Percentiles rank a stretch among this genome's conserved stretches.
These are phyloP conservation scores for Lasioglossum albipes DNA, from an alignment of 1,140 invertebrate genomes.

Conservation along the genomic window DNA sequence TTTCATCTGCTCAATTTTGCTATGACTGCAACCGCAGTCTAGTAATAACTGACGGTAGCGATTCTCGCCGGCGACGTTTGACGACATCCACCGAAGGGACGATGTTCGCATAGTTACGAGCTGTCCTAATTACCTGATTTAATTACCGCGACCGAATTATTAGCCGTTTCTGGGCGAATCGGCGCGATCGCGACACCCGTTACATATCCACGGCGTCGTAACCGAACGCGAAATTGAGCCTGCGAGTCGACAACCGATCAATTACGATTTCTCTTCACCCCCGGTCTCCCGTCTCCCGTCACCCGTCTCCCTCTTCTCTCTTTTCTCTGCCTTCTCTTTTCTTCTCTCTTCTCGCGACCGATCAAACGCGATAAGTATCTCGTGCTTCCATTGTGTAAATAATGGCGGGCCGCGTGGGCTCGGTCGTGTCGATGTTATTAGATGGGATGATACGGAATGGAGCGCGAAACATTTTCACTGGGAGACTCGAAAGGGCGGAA, in stretches of 20 bases:
- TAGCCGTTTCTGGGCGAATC: slow-evolving; percentile 35
- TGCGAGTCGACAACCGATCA: slow-evolving; percentile 42
- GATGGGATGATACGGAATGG: background rate
- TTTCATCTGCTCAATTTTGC: too few relatives aligned
- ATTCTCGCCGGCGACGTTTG: slow-evolving; percentile 45
- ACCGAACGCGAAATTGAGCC: slow-evolving; percentile 41
- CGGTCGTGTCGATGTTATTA: slow-evolving; percentile 34
- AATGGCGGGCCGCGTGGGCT: slow-evolving; percentile 30
- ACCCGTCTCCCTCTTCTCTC: too few relatives aligned
- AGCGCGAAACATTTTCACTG: slow-evolving; percentile 1
- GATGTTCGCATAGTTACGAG: slow-evolving; percentile 39
- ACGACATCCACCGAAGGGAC: slow-evolving; percentile 48
- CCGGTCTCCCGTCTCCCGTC: slow-evolving; percentile 4
- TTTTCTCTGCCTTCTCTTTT: background rate
- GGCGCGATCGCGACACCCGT: slow-evolving; percentile 48
- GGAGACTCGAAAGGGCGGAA: background rate
- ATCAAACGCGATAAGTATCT: slow-evolving; percentile 38
- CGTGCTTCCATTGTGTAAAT: slow-evolving; percentile 56
- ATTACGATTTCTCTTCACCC: slow-evolving; percentile 43
- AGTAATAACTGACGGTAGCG: slow-evolving; percentile 58
- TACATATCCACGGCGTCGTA: slow-evolving; percentile 25
- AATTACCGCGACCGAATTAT: slow-evolving; percentile 62
- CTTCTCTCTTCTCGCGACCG: slow-evolving; percentile 2
- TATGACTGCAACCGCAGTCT: too few relatives aligned
- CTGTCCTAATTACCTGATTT: slow-evolving; percentile 63